Percentiles rank a stretch among this genome's conserved stretches.
phyloP scores from a whole-genome alignment of 2,113 vertebrate species.

The Planiliza haematocheilus region DNA sequence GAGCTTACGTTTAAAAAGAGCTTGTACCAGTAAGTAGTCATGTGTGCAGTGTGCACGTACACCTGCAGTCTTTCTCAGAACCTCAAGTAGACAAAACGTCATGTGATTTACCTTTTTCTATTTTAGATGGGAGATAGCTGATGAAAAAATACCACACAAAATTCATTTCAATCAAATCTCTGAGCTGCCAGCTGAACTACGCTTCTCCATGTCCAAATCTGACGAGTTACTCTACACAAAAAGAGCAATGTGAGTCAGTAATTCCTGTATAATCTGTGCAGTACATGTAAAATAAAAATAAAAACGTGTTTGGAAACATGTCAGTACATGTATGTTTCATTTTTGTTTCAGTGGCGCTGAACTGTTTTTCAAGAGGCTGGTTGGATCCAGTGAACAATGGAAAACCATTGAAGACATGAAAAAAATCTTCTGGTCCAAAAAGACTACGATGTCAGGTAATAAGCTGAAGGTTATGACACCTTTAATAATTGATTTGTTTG shows the following conservation, averaged over 20 bases:
- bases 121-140: constrained; percentile 50
- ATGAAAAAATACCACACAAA: constrained; percentile 33
- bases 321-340: not conserved
- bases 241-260: constrained; percentile 15
- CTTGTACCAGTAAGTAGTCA: constrained; percentile 69
- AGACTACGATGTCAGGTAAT: constrained; percentile 63
- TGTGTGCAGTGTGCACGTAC: rapidly evolving
- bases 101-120: no score
- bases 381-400: constrained; percentile 55
- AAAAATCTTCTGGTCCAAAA: constrained; percentile 45
- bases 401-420: constrained; percentile 56
- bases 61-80: not conserved
- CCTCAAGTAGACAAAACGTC: no score
- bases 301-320: no score
- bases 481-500: no score
- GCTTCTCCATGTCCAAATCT: constrained; percentile 26
- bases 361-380: constrained; percentile 54
- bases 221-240: not conserved
- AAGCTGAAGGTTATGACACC: no score
- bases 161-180: not conserved
- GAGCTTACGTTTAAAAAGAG: constrained; percentile 47
- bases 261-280: no score
- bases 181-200: constrained; percentile 47
- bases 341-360: constrained; percentile 46
- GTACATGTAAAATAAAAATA: no score